phyloP scores from a whole-genome alignment of 2,888 invertebrate genomes.

The Horisme vitalbata region DNA sequence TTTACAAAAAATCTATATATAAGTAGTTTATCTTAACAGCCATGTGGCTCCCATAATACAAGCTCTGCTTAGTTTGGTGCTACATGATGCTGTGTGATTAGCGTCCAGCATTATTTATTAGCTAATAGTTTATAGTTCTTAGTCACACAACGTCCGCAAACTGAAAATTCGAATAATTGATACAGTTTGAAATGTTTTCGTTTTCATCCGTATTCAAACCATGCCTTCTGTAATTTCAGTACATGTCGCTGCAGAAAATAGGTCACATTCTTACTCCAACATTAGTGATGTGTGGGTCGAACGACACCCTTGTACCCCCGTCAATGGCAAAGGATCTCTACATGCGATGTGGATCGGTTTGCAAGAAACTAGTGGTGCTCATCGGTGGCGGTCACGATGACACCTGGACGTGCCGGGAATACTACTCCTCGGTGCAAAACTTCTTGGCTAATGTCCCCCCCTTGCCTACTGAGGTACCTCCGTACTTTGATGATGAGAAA shows the following conservation, averaged over 20 bases:
- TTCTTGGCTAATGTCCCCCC: constrained; percentile 71
- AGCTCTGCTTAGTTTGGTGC: no score
- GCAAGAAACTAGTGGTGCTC: constrained; percentile 90
- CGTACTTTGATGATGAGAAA: constrained; percentile 53
- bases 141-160: no score
- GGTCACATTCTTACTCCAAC: constrained; percentile 88
- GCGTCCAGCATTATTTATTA: no score
- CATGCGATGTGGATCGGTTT: constrained; percentile 87
- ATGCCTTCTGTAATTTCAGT: no score
- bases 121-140: no score
- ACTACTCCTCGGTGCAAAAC: constrained; percentile 83
- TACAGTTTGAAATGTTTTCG: no score
- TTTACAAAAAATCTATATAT: no score
- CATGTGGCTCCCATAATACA: no score
- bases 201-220: no score
- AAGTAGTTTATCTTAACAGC: no score
- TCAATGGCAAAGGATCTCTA: constrained; percentile 93
- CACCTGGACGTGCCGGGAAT: constrained; percentile 95
- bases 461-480: constrained; percentile 52
- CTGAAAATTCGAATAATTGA: no score
- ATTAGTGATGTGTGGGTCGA: constrained; percentile 93
- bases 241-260: constrained; percentile 89
- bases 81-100: no score
- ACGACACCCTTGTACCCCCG: constrained; percentile 94
- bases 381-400: constrained; percentile 96